Base-by-base conservation (phyloP, 2,797 vertebrate genomes). In the Sibirionetta formosa region DNA sequence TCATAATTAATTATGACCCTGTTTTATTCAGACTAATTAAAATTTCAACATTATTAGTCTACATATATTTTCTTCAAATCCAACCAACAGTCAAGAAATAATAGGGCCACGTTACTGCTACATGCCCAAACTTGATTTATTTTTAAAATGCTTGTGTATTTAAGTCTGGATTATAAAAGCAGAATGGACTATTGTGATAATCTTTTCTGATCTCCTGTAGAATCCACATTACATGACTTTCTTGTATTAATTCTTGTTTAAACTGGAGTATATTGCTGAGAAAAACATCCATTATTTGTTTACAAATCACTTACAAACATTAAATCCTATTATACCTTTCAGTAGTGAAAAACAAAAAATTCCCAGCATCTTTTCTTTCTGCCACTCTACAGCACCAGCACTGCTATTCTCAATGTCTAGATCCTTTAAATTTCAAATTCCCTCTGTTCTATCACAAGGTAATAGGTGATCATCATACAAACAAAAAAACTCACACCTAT, bases 151-250 rank as follows among this genome's bases (percentile, higher is more conserved):
- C 88, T 92, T 95, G 82, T 81, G n/a, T 93, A 40, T 91, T 88
- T 88, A 94, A 86, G 7, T 42, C 73, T 68, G 80, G 93, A 95
- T 94, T 94, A 88, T 76, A 82, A 93, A 93, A 93, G 31, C 86
- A 77, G 88, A 88, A 85, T 48, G 56, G 51, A 94, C 64, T 94
- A 60, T 86, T 90, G 64, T 68, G 90, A 82, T 96, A 95, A 97
- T 96, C 94, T 96, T 29, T 88, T 90, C 56, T 96, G 81, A 96
- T 97, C 95, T 95, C n/a, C 95, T 95, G 86, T 94, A 92, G 66
- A 88, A 88, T 93, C 65, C 72, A 90, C 73, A 76, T 95, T 90
- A 96, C 92, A 94, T 95, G n/a, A 69, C 42, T 86, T 91, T 86
- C 85, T 91, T 58, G 88, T 83, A 96, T 95, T 96, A 95, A 79